Evolutionary conservation across 2,888 invertebrate species (phyloP).

Genomic region (Hololepta plana): DNA sequence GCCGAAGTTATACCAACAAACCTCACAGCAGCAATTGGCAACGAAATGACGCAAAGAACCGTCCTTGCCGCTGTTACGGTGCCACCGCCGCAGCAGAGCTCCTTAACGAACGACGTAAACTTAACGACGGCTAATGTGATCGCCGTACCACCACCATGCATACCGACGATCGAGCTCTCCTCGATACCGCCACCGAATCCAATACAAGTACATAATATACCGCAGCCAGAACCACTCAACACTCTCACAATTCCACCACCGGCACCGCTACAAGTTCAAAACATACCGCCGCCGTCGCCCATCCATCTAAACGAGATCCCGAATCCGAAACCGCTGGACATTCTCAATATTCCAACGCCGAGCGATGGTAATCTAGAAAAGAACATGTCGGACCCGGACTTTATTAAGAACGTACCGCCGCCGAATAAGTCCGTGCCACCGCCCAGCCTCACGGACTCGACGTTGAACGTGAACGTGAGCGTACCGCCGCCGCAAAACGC

Average conservation of each 20-base stretch:
- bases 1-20: slow-evolving; percentile 8
- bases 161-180: slow-evolving; percentile 24
- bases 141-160: slow-evolving; percentile 18
- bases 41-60: slow-evolving; percentile 13
- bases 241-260: slow-evolving; percentile 28
- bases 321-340: slow-evolving; percentile 40
- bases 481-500: slow-evolving; percentile 14
- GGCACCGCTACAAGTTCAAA: slow-evolving; percentile 32
- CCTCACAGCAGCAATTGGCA: slow-evolving; percentile 9
- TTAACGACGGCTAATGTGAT: slow-evolving; percentile 9
- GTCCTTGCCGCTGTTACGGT: slow-evolving; percentile 21
- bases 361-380: slow-evolving; percentile 16
- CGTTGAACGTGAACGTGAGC: slow-evolving; percentile 15
- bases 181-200: slow-evolving; percentile 28
- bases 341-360: slow-evolving; percentile 35
- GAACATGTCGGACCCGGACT: slow-evolving; percentile 20
- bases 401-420: slow-evolving; percentile 27
- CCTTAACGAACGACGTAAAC: too few relatives aligned
- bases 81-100: too few relatives aligned
- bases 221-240: slow-evolving; percentile 36
- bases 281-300: slow-evolving; percentile 41
- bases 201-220: slow-evolving; percentile 27
- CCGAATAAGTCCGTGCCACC: slow-evolving; percentile 28
- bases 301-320: slow-evolving; percentile 40
- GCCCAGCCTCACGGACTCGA: slow-evolving; percentile 18